Conservation (phyloP, 2,113 vertebrate genomes). For the Hassar affinis region DNA sequence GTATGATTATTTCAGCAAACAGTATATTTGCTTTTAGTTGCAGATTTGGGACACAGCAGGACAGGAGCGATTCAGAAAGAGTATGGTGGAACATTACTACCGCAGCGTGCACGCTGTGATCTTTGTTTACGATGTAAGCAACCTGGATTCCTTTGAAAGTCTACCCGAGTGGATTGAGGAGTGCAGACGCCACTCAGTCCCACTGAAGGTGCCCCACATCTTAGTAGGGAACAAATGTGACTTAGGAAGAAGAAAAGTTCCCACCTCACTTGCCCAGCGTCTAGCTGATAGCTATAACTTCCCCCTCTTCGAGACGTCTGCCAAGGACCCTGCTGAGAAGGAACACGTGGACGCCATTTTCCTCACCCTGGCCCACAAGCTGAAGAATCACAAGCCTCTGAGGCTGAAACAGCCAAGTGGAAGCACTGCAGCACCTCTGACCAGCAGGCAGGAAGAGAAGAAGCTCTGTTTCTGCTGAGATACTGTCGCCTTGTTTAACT, state of each 20-base stretch:
- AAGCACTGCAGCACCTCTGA: constrained; percentile 45
- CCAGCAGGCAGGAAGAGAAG: constrained; percentile 30
- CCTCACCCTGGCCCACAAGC: constrained; percentile 72
- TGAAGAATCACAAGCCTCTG: constrained; percentile 73
- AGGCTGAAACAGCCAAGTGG: constrained; percentile 70
- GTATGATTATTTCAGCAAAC: too few species aligned
- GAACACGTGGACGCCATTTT: constrained; percentile 74
- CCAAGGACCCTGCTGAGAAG: constrained; percentile 71
- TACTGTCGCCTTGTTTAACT: not conserved
- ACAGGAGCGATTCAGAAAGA: constrained; percentile 75
- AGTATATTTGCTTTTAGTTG: constrained; percentile 59
- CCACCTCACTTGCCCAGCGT: constrained; percentile 66
- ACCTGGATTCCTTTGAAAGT: constrained; percentile 68
- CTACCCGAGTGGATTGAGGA: constrained; percentile 74
- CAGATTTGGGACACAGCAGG: constrained; percentile 79
- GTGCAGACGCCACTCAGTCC: constrained; percentile 68
- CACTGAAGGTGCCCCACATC: constrained; percentile 69
- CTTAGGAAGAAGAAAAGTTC: constrained; percentile 66
- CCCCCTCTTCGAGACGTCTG: constrained; percentile 75
- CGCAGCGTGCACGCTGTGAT: constrained; percentile 72
- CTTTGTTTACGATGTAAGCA: constrained; percentile 75
- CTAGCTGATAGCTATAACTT: constrained; percentile 71
- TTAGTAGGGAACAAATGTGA: constrained; percentile 77
- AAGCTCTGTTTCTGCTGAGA: constrained; percentile 47
- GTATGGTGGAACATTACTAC: constrained; percentile 79